A percentile compares a stretch with the other conserved stretches of the same genome.
phyloP scores from a whole-genome alignment of 2,888 invertebrate genomes.

The Metacarcinus magister region DNA sequence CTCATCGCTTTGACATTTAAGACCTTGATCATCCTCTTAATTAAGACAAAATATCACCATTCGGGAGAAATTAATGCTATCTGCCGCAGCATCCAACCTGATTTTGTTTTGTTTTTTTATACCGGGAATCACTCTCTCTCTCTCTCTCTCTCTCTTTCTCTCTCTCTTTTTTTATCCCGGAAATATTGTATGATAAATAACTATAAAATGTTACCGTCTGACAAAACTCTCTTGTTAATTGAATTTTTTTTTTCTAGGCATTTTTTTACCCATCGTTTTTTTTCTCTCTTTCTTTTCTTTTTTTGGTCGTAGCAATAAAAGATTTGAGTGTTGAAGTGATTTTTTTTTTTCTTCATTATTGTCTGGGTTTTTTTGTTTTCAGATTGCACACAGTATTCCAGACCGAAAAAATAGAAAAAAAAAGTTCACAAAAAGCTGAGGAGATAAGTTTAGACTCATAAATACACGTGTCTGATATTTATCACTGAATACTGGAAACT shows the following conservation, averaged over 20 bases:
- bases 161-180: neutral
- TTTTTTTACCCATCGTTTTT: neutral
- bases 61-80: neutral
- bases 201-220: neutral
- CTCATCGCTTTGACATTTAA: neutral
- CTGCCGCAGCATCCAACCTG: too few species aligned
- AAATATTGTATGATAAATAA: neutral
- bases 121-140: neutral
- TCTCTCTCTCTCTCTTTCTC: neutral
- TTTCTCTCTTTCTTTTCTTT: neutral
- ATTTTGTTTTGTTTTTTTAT: too few species aligned
- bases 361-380: neutral
- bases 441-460: neutral
- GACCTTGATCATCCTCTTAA: neutral
- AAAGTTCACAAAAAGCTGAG: neutral
- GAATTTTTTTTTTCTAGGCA: neutral
- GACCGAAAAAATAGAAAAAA: neutral
- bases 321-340: neutral
- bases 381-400: too few species aligned
- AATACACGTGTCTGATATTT: neutral
- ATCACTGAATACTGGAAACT: neutral
- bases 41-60: neutral
- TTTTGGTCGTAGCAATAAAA: neutral
- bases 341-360: neutral
- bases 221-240: neutral